Conservation (phyloP, 2,113 vertebrate genomes). For the Melanerpes formicivorus region DNA sequence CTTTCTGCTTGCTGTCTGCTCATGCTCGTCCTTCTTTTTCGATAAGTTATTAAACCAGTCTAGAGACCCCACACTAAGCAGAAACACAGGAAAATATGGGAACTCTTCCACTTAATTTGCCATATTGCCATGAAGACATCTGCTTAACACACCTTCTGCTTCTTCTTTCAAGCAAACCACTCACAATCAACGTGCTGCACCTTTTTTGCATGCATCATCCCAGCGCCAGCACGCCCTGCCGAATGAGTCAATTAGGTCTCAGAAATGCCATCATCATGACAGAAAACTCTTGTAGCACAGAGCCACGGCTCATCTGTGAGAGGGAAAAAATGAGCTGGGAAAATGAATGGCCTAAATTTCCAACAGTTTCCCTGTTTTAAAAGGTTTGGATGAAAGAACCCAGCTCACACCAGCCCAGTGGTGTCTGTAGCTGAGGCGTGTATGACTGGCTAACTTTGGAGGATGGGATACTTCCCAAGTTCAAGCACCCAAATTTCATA, state of each 20-base stretch:
- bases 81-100: neutral
- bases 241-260: neutral
- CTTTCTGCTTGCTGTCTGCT: neutral
- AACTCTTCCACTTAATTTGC: neutral
- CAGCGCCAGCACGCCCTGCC: fast-evolving
- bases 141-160: neutral
- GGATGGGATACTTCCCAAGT: neutral
- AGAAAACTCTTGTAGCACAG: neutral
- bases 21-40: neutral
- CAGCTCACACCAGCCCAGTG: neutral
- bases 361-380: neutral
- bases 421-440: neutral
- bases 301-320: neutral
- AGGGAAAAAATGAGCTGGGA: neutral
- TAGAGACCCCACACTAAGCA: neutral
- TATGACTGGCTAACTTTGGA: neutral
- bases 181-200: neutral
- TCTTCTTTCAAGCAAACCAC: neutral
- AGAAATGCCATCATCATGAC: neutral
- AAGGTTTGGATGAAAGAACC: neutral
- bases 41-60: neutral
- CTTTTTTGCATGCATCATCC: neutral
- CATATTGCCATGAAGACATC: neutral
- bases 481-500: neutral
- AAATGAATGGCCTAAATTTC: neutral